Conservation (phyloP, 2,113 vertebrate species). For the Cephalopholis sonnerati region DNA sequence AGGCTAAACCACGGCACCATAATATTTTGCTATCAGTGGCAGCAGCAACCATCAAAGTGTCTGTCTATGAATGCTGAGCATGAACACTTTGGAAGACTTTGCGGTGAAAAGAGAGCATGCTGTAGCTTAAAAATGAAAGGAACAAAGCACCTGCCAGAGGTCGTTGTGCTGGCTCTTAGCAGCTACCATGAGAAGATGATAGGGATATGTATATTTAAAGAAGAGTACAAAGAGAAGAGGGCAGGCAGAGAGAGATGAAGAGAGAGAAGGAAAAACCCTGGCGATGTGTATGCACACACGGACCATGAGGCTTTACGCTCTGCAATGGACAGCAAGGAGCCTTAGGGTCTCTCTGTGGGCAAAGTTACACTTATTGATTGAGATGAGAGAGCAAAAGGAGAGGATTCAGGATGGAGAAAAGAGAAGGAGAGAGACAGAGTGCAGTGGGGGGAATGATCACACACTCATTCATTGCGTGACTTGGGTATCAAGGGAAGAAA, state of each 20-base stretch:
- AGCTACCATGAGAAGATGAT: constrained; percentile 10
- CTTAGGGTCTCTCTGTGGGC: constrained; percentile 32
- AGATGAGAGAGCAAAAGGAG: constrained; percentile 34
- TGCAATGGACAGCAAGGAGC: constrained; percentile 24
- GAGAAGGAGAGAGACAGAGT: constrained; percentile 11
- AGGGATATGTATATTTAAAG: constrained; percentile 42
- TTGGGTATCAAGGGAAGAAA: constrained; percentile 38
- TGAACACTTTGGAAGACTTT: constrained; percentile 3
- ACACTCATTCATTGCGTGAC: constrained; percentile 45
- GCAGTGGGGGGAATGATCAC: constrained; percentile 37
- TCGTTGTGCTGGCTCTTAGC: background rate
- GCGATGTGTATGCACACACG: background rate
- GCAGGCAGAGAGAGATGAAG: background rate
- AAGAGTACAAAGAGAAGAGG: constrained; percentile 23
- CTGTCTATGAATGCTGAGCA: background rate
- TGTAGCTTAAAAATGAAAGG: constrained; percentile 9
- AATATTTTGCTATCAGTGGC: background rate
- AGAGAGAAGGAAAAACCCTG: background rate
- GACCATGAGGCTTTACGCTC: constrained; percentile 8
- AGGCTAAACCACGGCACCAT: background rate
- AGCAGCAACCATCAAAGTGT: background rate
- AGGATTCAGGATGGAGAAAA: constrained; percentile 20
- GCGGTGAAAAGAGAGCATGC: background rate
- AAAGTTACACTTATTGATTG: constrained; percentile 56
- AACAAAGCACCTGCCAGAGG: constrained; percentile 41